A percentile compares a stretch with the other conserved stretches of the same genome.
Evolutionary conservation across 2,113 vertebrate genomes (phyloP).

Genomic region (cat (Felis catus)): DNA sequence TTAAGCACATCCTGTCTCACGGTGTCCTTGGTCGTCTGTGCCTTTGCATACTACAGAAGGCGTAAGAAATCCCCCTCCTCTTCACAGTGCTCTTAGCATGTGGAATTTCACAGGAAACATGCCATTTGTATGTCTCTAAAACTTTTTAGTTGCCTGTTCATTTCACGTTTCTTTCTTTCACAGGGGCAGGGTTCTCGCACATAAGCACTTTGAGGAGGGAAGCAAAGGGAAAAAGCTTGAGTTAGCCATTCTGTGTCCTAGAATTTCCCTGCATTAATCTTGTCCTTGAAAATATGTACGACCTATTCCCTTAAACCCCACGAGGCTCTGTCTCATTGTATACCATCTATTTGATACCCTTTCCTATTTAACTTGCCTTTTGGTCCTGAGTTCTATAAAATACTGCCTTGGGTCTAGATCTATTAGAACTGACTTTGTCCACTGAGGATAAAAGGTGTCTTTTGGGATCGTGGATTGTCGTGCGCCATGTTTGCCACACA

Average conservation of each 20-base stretch:
- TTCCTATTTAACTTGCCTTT: constrained; percentile 75
- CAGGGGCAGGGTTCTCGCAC: constrained; percentile 71
- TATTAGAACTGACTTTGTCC: constrained; percentile 64
- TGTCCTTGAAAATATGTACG: constrained; percentile 65
- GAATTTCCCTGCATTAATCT: constrained; percentile 63
- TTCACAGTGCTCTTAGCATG: constrained; percentile 70
- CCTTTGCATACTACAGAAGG: constrained; percentile 55
- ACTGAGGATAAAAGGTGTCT: constrained; percentile 58
- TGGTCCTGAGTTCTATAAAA: constrained; percentile 69
- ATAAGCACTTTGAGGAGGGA: constrained; percentile 48
- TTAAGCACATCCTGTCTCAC: constrained; percentile 65
- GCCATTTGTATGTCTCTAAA: constrained; percentile 29
- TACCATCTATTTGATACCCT: constrained; percentile 57
- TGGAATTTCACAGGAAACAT: neutral
- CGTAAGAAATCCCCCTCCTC: constrained; percentile 48
- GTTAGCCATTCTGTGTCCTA: constrained; percentile 27
- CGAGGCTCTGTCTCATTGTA: constrained; percentile 58
- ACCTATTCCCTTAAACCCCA: constrained; percentile 54
- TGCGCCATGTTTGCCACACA: constrained; percentile 63
- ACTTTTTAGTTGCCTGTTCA: constrained; percentile 47
- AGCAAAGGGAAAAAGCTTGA: constrained; percentile 61
- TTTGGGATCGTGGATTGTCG: constrained; percentile 54
- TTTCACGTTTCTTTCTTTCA: constrained; percentile 23
- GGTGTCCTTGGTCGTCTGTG: constrained; percentile 74
- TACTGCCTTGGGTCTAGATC: constrained; percentile 63